Conservation (phyloP, 2,797 vertebrate genomes). For the Echiichthys vipera region DNA sequence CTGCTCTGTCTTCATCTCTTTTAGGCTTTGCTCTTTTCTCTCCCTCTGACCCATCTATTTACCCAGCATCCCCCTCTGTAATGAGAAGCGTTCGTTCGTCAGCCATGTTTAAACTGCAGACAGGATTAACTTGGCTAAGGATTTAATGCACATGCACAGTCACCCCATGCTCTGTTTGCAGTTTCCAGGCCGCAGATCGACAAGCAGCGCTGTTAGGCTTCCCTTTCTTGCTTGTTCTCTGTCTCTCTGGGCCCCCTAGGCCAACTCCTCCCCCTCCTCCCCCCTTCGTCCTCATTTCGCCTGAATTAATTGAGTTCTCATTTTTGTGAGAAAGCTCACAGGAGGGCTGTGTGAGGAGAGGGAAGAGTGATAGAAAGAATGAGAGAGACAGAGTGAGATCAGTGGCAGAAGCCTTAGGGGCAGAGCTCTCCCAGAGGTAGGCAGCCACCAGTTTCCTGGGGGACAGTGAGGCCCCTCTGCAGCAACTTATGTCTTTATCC, state of each 20-base stretch:
- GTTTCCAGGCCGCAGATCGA: conserved; percentile 77
- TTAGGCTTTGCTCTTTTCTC: conserved; percentile 27
- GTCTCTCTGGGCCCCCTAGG: conserved; percentile 53
- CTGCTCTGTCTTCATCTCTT: conserved; percentile 27
- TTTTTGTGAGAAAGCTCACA: conserved; percentile 79
- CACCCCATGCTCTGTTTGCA: conserved; percentile 71
- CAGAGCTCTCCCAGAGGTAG: conserved; percentile 66
- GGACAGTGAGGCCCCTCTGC: conserved; percentile 68
- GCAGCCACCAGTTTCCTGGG: conserved; percentile 69
- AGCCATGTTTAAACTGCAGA: conserved; percentile 76
- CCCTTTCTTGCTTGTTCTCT: conserved; percentile 46
- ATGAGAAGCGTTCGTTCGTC: conserved; percentile 59
- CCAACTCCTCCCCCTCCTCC: conserved; percentile 46
- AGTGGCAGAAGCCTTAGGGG: conserved; percentile 71
- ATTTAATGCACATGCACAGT: conserved; percentile 72
- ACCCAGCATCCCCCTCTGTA: conserved; percentile 62
- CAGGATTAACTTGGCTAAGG: conserved; percentile 77
- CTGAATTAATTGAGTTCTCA: conserved; percentile 87
- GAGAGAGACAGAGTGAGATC: conserved; percentile 64
- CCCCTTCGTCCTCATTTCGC: conserved; percentile 80
- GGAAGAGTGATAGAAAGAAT: conserved; percentile 58
- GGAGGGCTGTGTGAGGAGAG: conserved; percentile 67
- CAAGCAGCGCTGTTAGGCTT: conserved; percentile 65
- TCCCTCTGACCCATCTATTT: conserved; percentile 58
- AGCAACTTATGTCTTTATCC: conserved; percentile 80